phyloP scores from a whole-genome alignment of 2,113 vertebrate genomes.

The Onychostoma macrolepis region DNA sequence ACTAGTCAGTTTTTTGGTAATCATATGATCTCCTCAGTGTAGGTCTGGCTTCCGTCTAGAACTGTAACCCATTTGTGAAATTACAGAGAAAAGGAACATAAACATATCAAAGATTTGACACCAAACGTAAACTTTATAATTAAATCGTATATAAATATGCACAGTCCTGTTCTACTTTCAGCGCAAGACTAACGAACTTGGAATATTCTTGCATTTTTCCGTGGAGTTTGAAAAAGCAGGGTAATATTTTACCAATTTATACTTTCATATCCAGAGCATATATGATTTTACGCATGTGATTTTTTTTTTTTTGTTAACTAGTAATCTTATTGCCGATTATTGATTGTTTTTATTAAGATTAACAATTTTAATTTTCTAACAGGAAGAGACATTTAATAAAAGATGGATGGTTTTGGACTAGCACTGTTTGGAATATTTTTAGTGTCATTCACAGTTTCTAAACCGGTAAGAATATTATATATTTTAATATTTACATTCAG shows the following conservation, averaged over 20 bases:
- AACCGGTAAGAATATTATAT: constrained; percentile 62
- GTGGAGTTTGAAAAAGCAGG: neutral
- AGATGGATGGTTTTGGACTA: constrained; percentile 52
- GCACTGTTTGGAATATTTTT: constrained; percentile 51
- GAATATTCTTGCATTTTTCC: neutral
- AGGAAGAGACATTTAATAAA: neutral
- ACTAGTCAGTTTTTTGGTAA: neutral
- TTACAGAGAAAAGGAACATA: constrained; percentile 27
- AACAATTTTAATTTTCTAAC: neutral
- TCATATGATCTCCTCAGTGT: neutral
- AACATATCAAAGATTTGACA: neutral
- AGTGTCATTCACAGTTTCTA: constrained; percentile 56
- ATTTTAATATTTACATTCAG: neutral
- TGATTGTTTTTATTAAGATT: neutral
- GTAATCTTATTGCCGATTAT: neutral
- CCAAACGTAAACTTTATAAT: neutral
- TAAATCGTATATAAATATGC: neutral
- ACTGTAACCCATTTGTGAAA: neutral
- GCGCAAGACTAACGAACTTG: neutral
- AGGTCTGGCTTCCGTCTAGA: neutral
- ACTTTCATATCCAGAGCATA: neutral
- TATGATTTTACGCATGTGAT: neutral
- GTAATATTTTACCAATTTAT: neutral
- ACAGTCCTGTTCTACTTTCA: neutral
- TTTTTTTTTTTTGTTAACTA: neutral